phyloP scores from a whole-genome alignment of 2,888 invertebrate genomes.

The Drosophila cognata region DNA sequence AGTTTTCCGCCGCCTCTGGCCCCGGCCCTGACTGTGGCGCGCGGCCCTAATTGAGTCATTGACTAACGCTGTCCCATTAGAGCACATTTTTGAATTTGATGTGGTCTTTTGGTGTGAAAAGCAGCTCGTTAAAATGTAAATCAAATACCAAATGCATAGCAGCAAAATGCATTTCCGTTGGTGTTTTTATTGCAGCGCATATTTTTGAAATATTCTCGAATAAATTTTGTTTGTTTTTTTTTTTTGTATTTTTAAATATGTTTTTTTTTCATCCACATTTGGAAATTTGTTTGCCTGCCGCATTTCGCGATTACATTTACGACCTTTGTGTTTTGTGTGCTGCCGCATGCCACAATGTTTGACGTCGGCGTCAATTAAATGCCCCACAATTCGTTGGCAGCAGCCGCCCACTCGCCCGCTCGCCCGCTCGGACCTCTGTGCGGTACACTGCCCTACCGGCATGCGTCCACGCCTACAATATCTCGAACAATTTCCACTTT shows the following conservation, averaged over 20 bases:
- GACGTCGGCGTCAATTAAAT: conserved; percentile 73
- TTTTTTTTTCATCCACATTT: conserved; percentile 56
- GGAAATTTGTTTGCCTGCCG: conserved; percentile 64
- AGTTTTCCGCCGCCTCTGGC: conserved; percentile 11
- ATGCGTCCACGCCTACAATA: conserved; percentile 42
- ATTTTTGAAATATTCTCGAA: conserved; percentile 55
- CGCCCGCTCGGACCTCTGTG: conserved; percentile 7
- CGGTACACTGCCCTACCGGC: background rate
- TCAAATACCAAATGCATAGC: conserved; percentile 45
- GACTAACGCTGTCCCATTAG: conserved; percentile 64
- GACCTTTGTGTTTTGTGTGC: conserved; percentile 65
- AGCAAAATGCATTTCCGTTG: conserved; percentile 49
- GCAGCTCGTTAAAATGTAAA: conserved; percentile 71
- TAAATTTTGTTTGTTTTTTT: conserved; percentile 29
- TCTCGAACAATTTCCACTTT: conserved; percentile 53
- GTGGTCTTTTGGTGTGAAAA: conserved; percentile 56
- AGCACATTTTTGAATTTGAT: conserved; percentile 48
- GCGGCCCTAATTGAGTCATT: conserved; percentile 69
- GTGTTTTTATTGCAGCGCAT: conserved; percentile 52
- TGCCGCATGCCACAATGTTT: conserved; percentile 54
- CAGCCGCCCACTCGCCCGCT: conserved; percentile 28
- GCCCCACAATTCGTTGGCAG: conserved; percentile 41
- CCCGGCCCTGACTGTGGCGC: too few relatives aligned
- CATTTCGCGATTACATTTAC: conserved; percentile 76
- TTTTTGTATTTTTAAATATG: conserved; percentile 8